phyloP scores from a whole-genome alignment of 2,888 invertebrate species.

The Luffia ferchaultella region DNA sequence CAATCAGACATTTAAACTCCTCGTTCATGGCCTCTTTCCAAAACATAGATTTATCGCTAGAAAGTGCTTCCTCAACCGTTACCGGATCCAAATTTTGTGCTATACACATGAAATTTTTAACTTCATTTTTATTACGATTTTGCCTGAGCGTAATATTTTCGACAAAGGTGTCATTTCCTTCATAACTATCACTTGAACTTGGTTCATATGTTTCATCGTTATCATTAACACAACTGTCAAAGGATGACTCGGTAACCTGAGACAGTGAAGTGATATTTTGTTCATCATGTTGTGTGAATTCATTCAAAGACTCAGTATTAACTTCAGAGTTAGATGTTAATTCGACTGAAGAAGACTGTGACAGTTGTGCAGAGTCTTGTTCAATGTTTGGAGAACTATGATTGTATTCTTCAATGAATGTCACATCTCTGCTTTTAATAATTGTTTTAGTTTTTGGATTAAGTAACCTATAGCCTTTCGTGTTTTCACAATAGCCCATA shows the following conservation, averaged over 20 bases:
- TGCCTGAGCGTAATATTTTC: too few relatives aligned
- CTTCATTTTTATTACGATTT: too few relatives aligned
- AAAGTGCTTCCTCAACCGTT: too few relatives aligned
- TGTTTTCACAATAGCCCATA: conserved; percentile 27
- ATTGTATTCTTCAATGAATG: background rate
- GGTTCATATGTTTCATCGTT: background rate
- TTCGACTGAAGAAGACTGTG: background rate
- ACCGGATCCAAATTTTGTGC: too few relatives aligned
- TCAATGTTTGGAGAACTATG: background rate
- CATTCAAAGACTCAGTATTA: too few relatives aligned
- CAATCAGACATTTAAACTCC: too few relatives aligned
- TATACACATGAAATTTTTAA: too few relatives aligned
- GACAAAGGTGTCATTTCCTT: background rate
- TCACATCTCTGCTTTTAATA: background rate
- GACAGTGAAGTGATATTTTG: background rate
- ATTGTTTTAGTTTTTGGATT: background rate
- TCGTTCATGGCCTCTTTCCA: too few relatives aligned
- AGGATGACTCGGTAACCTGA: background rate
- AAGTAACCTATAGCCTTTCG: conserved; percentile 19
- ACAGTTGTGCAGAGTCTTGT: background rate
- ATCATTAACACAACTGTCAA: background rate
- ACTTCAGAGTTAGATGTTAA: too few relatives aligned
- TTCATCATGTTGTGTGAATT: background rate
- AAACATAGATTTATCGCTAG: too few relatives aligned
- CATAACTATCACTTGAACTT: background rate